These are phyloP conservation scores for Puntigrus tetrazona DNA, from an alignment of 2,113 vertebrate genomes.

Conservation along the genomic window DNA sequence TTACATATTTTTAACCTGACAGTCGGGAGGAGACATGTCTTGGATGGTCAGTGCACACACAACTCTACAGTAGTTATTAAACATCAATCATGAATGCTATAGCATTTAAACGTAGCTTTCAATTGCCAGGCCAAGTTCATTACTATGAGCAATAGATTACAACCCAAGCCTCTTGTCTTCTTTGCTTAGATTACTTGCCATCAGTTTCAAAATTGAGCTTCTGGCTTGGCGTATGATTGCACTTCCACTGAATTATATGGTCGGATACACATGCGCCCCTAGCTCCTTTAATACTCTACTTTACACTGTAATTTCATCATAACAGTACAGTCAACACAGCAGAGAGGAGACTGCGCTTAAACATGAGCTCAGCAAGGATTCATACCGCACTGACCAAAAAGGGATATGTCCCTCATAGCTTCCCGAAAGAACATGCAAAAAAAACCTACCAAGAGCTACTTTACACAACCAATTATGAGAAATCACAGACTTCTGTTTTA, in stretches of 20 bases:
- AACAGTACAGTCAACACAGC: not conserved
- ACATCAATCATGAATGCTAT: not conserved
- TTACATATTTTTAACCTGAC: no score
- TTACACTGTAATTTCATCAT: not conserved
- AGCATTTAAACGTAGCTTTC: not conserved
- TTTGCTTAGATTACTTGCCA: not conserved
- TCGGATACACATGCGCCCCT: not conserved
- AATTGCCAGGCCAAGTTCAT: not conserved
- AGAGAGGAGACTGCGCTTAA: not conserved
- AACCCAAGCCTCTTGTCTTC: not conserved
- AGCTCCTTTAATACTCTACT: not conserved
- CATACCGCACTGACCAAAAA: not conserved
- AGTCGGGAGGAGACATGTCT: not conserved
- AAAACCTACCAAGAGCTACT: not conserved
- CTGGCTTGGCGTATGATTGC: not conserved
- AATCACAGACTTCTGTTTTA: not conserved
- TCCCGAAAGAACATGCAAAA: not conserved
- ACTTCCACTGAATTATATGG: not conserved
- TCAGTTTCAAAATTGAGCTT: not conserved
- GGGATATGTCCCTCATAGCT: not conserved
- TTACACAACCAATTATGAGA: not conserved
- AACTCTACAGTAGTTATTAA: not conserved
- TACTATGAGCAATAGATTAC: not conserved
- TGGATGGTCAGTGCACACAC: not conserved
- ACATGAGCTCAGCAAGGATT: not conserved